These are phyloP conservation scores for Bradypodion ventrale DNA, from an alignment of 2,797 vertebrate genomes.

Conservation along the genomic window DNA sequence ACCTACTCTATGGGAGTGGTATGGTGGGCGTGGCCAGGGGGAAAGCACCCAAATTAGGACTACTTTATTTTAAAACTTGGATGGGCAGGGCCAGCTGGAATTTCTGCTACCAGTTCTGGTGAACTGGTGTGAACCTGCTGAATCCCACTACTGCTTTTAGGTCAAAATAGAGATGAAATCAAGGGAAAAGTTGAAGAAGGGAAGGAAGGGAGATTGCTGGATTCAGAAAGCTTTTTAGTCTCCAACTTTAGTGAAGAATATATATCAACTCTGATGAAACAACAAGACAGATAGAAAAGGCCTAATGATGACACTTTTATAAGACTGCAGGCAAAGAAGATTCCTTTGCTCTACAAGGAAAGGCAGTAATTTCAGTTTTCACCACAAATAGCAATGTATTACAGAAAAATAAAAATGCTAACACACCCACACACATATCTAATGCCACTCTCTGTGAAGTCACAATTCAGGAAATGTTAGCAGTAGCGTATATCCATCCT, in stretches of 20 bases:
- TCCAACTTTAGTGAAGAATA: slow-evolving; percentile 51
- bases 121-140: no score
- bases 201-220: slow-evolving; percentile 10
- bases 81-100: no score
- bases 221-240: slow-evolving; percentile 59
- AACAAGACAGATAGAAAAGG: slow-evolving; percentile 45
- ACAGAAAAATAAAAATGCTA: slow-evolving; percentile 59
- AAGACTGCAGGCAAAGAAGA: slow-evolving; percentile 45
- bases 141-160: no score
- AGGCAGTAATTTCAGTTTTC: slow-evolving; percentile 64
- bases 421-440: slow-evolving; percentile 29
- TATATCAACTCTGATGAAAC: slow-evolving; percentile 58
- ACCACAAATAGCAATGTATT: slow-evolving; percentile 56
- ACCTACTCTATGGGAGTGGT: no score
- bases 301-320: slow-evolving; percentile 47
- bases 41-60: no score
- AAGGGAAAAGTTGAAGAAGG: slow-evolving; percentile 18
- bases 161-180: not conserved
- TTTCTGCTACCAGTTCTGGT: no score
- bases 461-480: slow-evolving; percentile 36
- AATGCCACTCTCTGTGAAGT: slow-evolving; percentile 16
- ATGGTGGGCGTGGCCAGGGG: no score
- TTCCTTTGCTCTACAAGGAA: slow-evolving; percentile 49
- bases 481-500: not conserved
- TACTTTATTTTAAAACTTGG: no score